Evolutionary conservation across 2,888 invertebrate genomes (phyloP).

Genomic region (Epirrhoe alternata): DNA sequence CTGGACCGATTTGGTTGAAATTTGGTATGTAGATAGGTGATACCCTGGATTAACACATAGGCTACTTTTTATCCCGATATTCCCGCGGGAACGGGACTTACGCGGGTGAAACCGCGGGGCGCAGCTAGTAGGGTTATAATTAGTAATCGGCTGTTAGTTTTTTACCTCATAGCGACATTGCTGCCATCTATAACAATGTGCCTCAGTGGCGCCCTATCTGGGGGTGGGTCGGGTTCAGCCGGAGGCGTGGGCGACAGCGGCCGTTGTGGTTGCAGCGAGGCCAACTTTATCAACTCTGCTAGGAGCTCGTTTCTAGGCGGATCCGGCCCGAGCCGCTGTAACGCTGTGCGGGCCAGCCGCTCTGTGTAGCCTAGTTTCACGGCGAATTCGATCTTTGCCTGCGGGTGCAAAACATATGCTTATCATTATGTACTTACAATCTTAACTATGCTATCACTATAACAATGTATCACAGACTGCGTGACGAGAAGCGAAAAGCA

Average conservation of each 20-base stretch:
- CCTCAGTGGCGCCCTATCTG: slow-evolving; percentile 82
- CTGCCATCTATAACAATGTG: slow-evolving; percentile 97
- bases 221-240: slow-evolving; percentile 64
- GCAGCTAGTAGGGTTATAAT: neutral
- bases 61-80: too few species aligned
- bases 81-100: too few species aligned
- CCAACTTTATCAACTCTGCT: slow-evolving; percentile 94
- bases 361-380: slow-evolving; percentile 97
- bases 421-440: neutral
- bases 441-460: neutral
- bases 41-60: too few species aligned
- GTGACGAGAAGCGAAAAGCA: too few species aligned
- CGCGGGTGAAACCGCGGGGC: too few species aligned
- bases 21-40: too few species aligned
- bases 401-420: slow-evolving; percentile 14
- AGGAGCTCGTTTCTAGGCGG: slow-evolving; percentile 95
- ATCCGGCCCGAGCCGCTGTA: slow-evolving; percentile 93
- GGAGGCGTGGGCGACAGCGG: slow-evolving; percentile 67
- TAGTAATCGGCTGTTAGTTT: neutral
- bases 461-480: neutral
- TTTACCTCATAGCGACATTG: slow-evolving; percentile 96
- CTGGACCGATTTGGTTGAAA: too few species aligned
- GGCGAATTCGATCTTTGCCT: slow-evolving; percentile 93
- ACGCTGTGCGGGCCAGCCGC: slow-evolving; percentile 91
- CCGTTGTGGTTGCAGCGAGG: slow-evolving; percentile 83